Conservation (phyloP, 2,797 vertebrate genomes). For the Falco novaeseelandiae region DNA sequence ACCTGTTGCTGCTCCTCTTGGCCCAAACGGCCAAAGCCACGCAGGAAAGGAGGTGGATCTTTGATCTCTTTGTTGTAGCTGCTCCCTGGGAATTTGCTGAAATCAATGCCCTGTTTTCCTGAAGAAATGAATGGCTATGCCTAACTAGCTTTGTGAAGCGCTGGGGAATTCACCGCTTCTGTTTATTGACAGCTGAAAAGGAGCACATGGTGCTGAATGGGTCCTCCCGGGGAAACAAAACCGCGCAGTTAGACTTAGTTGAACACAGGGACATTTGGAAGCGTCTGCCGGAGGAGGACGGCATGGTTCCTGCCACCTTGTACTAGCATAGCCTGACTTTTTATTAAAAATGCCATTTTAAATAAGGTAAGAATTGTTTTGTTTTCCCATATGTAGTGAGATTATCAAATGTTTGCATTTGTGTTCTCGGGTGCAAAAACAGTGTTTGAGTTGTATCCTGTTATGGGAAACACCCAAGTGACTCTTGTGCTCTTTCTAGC, state of each 20-base stretch:
- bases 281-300: conserved; percentile 62
- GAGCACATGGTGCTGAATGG: conserved; percentile 78
- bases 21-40: conserved; percentile 52
- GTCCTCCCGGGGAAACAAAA: conserved; percentile 79
- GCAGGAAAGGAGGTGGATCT: conserved; percentile 78
- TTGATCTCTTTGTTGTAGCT: conserved; percentile 81
- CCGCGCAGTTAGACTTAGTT: conserved; percentile 73
- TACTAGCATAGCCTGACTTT: conserved; percentile 42
- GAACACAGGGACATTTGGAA: conserved; percentile 74
- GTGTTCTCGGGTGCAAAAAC: conserved; percentile 3
- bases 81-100: conserved; percentile 79
- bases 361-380: conserved; percentile 57
- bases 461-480: conserved; percentile 7
- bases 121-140: conserved; percentile 79
- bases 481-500: background rate
- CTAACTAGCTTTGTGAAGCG: conserved; percentile 79
- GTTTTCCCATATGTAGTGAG: background rate
- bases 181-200: conserved; percentile 83
- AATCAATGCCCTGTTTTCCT: conserved; percentile 83
- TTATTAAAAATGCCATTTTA: background rate
- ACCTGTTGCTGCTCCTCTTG: conserved; percentile 74
- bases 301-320: conserved; percentile 58
- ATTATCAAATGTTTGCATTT: conserved; percentile 39
- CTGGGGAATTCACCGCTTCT: conserved; percentile 75
- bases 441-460: conserved; percentile 34